Base-by-base conservation (phyloP, 2,888 invertebrate species). In the Leucophora obtusa region DNA sequence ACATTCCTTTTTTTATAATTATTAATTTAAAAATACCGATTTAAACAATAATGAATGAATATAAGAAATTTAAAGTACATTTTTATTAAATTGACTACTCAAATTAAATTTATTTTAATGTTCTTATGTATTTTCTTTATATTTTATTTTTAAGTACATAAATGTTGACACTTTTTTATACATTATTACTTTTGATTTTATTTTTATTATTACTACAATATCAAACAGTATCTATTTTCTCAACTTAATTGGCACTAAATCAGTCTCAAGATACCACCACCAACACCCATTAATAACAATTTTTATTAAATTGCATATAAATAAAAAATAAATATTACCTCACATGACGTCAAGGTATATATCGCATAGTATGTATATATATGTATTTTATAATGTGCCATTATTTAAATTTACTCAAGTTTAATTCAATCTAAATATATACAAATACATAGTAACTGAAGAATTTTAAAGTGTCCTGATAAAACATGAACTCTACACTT, bases 341-440 rank as follows among this genome's bases (percentile, higher is more conserved):
- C 72, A 72, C 76, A 58, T 59, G 47, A 63, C 58, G 53, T n/a
- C 43, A 47, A 9, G 60, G 59, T 71, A 21, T 38, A 43, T 56
- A 66, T 35, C 62, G 24, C 50, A 35, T 58, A 21, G 21, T 33
- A 38, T 17, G 35, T 43, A 66, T 38, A 18, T 3, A 58, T 33
- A 62, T 69, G 18, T 74, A 71, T 75, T 74, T 79, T 59, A 51
- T 68, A 79, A 77, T 76, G 81, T 81, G 81, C 81, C 81, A 81
- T 81, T 79, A 60, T 63, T 11, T 60, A 73, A 77, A 53, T 60
- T 70, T 62, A 66, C 28, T 47, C 38, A 28, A 63, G 54, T 68
- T 78, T 68, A 58, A 70, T 47, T 63, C 58, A 59, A 24, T 43
- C 11, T n/a, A 65, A 38, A 56, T 35, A 65, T 24, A 70, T 28